Evolutionary conservation across 2,113 vertebrate genomes (phyloP).

Genomic region (Eudorcas thomsonii): DNA sequence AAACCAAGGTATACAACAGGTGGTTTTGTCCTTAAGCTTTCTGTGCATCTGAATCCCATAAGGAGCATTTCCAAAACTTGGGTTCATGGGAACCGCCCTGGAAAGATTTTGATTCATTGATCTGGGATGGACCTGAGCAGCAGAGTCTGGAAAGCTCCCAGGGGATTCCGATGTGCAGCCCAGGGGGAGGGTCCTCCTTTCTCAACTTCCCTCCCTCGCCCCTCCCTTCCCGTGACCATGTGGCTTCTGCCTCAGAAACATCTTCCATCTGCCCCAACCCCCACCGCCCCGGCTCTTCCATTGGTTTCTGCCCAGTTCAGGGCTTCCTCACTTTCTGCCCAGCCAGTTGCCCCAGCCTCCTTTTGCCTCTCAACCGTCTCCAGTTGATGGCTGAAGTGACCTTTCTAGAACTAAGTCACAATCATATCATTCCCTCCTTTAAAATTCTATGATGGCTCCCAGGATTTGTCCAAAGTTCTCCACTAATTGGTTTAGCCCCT

Average conservation of each 20-base stretch:
- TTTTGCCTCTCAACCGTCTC: not conserved
- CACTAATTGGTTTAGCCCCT: too few species aligned
- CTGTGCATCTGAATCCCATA: not conserved
- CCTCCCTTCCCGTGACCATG: not conserved
- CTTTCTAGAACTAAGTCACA: not conserved
- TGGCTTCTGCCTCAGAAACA: not conserved
- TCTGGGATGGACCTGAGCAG: not conserved
- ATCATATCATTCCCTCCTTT: not conserved
- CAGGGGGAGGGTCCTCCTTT: not conserved
- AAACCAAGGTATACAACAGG: not conserved
- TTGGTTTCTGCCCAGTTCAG: not conserved
- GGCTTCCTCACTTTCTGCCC: not conserved
- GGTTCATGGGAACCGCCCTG: not conserved
- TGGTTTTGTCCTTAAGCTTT: not conserved
- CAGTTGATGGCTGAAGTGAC: not conserved
- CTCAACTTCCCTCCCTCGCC: not conserved
- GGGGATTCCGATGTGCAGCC: not conserved
- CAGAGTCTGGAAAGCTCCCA: too few species aligned
- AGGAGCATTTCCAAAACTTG: not conserved
- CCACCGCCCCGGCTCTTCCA: rapidly evolving
- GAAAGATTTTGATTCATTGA: not conserved
- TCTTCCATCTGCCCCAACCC: not conserved
- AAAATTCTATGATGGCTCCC: not conserved
- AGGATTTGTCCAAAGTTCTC: not conserved
- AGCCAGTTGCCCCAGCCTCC: not conserved